Percentiles rank a stretch among this genome's conserved stretches.
Evolutionary conservation across 1,140 invertebrate genomes (phyloP).

Genomic region (Chironomus striatipennis): DNA sequence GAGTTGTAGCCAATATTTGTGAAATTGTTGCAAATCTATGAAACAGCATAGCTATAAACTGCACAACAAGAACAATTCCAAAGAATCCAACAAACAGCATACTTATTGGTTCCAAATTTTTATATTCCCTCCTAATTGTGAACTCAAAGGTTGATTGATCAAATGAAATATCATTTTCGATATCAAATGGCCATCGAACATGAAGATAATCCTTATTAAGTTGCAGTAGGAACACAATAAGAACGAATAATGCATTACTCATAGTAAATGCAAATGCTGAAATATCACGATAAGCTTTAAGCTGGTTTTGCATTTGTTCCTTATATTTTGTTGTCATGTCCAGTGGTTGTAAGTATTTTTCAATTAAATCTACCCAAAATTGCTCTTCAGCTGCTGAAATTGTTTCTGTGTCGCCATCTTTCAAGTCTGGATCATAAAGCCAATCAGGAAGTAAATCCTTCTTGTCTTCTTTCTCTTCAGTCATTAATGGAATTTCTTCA

Average conservation of each 20-base stretch:
- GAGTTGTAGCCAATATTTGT: constrained; percentile 71
- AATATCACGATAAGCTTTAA: constrained; percentile 60
- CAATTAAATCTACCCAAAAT: constrained; percentile 67
- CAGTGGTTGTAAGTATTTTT: constrained; percentile 62
- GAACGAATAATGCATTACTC: constrained; percentile 73
- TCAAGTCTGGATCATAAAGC: constrained; percentile 59
- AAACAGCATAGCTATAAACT: constrained; percentile 76
- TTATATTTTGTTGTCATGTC: constrained; percentile 52
- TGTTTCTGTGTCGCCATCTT: constrained; percentile 51
- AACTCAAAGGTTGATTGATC: constrained; percentile 40
- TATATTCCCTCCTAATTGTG: constrained; percentile 44
- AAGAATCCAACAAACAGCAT: constrained; percentile 68
- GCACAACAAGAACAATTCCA: constrained; percentile 58
- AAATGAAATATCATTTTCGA: constrained; percentile 56
- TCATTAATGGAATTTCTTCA: constrained; percentile 3
- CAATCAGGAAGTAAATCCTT: constrained; percentile 53
- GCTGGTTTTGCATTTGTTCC: constrained; percentile 47
- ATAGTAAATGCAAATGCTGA: constrained; percentile 72
- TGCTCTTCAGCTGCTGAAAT: constrained; percentile 50
- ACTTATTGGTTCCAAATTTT: constrained; percentile 67
- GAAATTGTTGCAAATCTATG: constrained; percentile 77
- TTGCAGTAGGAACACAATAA: constrained; percentile 71
- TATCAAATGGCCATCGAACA: constrained; percentile 61
- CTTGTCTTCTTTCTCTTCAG: constrained; percentile 30
- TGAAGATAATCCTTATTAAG: constrained; percentile 61